A percentile compares a stretch with the other conserved stretches of the same genome.
Evolutionary conservation across 1,140 invertebrate species (phyloP).

Genomic region (Neodiprion virginianus): DNA sequence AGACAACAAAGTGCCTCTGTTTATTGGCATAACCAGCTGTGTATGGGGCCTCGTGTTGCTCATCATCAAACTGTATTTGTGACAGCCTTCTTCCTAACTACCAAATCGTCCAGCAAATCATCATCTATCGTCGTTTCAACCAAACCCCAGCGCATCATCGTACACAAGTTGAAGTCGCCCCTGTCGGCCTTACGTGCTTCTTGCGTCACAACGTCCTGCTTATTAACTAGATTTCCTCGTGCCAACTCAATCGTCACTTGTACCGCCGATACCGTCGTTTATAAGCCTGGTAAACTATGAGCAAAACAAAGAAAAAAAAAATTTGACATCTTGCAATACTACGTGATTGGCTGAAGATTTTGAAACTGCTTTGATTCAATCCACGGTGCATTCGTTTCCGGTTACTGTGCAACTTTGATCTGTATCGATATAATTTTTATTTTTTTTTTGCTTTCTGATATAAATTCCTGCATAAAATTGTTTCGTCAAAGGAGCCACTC

Average conservation of each 20-base stretch:
- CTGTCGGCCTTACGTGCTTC: conserved; percentile 60
- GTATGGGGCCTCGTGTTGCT: conserved; percentile 73
- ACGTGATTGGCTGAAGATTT: not conserved
- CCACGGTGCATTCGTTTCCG: not conserved
- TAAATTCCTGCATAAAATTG: no score
- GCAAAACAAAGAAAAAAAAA: conserved; percentile 10
- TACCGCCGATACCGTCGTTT: conserved; percentile 50
- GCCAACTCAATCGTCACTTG: conserved; percentile 53
- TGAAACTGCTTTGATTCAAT: conserved; percentile 8
- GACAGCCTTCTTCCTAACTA: conserved; percentile 60
- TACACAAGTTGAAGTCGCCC: conserved; percentile 56
- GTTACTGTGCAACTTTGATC: not conserved
- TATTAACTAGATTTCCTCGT: conserved; percentile 59
- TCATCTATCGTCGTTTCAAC: conserved; percentile 56
- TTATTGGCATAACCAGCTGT: conserved; percentile 75
- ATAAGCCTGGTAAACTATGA: conserved; percentile 51
- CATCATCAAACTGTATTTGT: conserved; percentile 76
- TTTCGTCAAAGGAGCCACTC: no score
- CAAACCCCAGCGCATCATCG: conserved; percentile 59
- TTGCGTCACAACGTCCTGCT: conserved; percentile 58
- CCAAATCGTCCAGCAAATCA: conserved; percentile 50
- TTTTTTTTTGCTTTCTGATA: no score
- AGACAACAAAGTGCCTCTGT: conserved; percentile 73
- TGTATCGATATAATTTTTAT: not conserved
- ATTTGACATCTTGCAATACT: not conserved